Conservation (phyloP, 2,113 vertebrate species). For the Calyptommatus sinebrachiatus region DNA sequence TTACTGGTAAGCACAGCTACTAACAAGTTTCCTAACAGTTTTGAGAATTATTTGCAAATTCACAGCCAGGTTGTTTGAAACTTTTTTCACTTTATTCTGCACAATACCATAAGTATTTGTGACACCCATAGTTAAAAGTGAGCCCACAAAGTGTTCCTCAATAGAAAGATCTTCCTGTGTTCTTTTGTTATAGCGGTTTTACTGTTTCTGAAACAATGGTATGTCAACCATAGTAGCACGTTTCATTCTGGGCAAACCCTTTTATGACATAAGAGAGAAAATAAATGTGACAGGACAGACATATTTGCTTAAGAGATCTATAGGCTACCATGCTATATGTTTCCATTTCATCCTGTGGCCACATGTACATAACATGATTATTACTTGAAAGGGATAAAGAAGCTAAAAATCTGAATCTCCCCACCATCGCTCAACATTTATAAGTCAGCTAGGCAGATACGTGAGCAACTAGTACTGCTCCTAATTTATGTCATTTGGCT, state of each 20-base stretch:
- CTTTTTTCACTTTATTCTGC: neutral
- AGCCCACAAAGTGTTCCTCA: neutral
- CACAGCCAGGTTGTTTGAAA: neutral
- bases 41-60: neutral
- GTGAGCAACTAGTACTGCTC: neutral
- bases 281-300: neutral
- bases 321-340: neutral
- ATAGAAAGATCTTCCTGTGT: neutral
- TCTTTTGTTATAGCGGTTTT: neutral
- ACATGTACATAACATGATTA: neutral
- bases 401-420: neutral
- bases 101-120: no score
- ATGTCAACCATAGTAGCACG: neutral
- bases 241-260: neutral
- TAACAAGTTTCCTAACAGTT: neutral
- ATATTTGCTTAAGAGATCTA: neutral
- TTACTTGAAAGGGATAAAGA: neutral
- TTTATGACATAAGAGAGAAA: neutral
- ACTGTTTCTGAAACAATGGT: slow-evolving; percentile 28
- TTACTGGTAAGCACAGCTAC: neutral
- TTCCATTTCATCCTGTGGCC: neutral
- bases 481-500: neutral
- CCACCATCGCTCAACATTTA: neutral
- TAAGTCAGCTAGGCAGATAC: neutral
- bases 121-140: neutral